A percentile compares a stretch with the other conserved stretches of the same genome.
Evolutionary conservation across 2,888 invertebrate species (phyloP).

Genomic region (Sympetrum striolatum): DNA sequence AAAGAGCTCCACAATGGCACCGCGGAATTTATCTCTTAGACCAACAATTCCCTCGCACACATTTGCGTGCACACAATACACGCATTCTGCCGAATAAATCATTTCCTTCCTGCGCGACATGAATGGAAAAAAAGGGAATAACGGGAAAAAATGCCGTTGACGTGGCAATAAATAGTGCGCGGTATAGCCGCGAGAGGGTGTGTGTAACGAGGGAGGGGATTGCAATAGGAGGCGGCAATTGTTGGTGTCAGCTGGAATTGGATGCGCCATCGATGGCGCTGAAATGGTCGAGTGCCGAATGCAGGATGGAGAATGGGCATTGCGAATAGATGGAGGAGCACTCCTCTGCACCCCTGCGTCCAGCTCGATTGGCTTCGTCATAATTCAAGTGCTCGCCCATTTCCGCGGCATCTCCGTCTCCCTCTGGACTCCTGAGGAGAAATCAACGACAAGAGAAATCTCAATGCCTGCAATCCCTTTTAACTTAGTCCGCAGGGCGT

Average conservation of each 20-base stretch:
- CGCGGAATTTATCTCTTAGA: neutral
- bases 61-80: neutral
- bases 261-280: neutral
- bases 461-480: too few species aligned
- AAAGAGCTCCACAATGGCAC: neutral
- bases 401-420: neutral
- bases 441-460: neutral
- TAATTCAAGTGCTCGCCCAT: neutral
- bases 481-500: too few species aligned
- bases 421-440: neutral
- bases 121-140: neutral
- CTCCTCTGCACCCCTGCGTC: neutral
- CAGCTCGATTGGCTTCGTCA: constrained; percentile 6
- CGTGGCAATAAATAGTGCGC: constrained; percentile 9
- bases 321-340: neutral
- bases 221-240: neutral
- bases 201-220: neutral
- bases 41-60: neutral
- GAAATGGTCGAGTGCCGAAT: neutral
- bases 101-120: neutral
- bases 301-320: constrained; percentile 1
- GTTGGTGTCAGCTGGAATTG: neutral
- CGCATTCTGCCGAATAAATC: constrained; percentile 1
- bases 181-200: neutral
- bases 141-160: neutral